Evolutionary conservation across 1,140 invertebrate genomes (phyloP), one percentile per base, ranked within the genome.

Genomic region (Goniozus legneri): DNA sequence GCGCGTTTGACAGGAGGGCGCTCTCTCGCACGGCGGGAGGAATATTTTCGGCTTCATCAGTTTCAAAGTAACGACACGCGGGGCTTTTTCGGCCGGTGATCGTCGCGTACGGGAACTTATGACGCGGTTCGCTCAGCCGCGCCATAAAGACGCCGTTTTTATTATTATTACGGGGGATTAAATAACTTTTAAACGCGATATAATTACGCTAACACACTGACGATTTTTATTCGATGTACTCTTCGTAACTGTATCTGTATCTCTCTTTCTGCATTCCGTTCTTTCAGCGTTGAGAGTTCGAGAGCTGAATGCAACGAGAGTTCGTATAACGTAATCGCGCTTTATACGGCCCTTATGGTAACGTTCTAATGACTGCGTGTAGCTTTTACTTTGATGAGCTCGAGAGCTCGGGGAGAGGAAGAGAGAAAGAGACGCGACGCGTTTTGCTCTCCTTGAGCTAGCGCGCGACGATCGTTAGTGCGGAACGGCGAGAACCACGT

Each of bases 121-220:
- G 24, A 27, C 24, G 24, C 24, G 24, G 24, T 6, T 10, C 24
- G 4, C 24, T n/a, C n/a, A n/a, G n/a, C n/a, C n/a, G n/a, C n/a
- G n/a, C n/a, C 10, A 27, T 27, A 27, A 27, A 27, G 24, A 27
- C 4, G 10, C 4, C 24, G 4, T 27, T 33, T 33, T 33, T 33
- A 33, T 33, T 45, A 38, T 57, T 50, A 50, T 57, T 50, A 47
- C 40, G 30, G 32, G n/a, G 22, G 47, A 57, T 58, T 58, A 53
- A 48, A 44, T 39, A 44, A 40, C 41, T 45, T n/a, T n/a, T 30
- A 19, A 18, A 8, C n/a, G 22, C 39, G 19, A 15, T 31, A 34
- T 54, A 57, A 57, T 58, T 47, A 34, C 45, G 37, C 30, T 39
- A 46, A 49, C 37, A 47, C 34, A 37, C 12, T 33, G 15, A 20